Conservation (phyloP, 2,888 invertebrate species). For the Ectobius pallidus region DNA sequence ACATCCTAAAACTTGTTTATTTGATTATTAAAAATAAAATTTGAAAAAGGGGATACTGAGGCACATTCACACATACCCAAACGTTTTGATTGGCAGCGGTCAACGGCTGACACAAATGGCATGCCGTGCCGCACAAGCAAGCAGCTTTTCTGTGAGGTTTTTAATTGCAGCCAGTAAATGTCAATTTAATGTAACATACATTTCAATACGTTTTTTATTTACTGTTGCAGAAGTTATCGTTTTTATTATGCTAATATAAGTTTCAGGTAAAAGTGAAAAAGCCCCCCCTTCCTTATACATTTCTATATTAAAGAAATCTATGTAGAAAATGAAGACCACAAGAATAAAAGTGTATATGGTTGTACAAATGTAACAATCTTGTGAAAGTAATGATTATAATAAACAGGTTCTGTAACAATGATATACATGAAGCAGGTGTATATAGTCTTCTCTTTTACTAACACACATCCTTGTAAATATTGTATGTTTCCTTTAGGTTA, state of each 20-base stretch:
- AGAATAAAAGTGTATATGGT: conserved; percentile 56
- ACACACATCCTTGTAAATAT: too few relatives aligned
- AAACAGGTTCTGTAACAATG: conserved; percentile 43
- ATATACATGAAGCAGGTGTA: conserved; percentile 16
- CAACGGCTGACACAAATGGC: too few relatives aligned
- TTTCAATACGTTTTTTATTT: background rate
- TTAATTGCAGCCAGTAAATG: conserved; percentile 1
- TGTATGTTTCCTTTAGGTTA: too few relatives aligned
- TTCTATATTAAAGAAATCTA: conserved; percentile 34
- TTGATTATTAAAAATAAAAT: background rate
- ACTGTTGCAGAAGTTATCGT: background rate
- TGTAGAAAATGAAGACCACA: conserved; percentile 38
- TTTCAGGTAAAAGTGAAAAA: background rate
- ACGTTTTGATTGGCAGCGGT: background rate
- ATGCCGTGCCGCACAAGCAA: conserved; percentile 10
- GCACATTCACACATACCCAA: conserved; percentile 19
- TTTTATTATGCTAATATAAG: background rate
- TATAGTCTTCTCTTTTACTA: background rate
- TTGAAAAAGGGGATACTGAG: background rate
- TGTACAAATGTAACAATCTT: conserved; percentile 61
- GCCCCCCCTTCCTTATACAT: conserved; percentile 23
- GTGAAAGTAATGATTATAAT: conserved; percentile 49
- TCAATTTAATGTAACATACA: background rate
- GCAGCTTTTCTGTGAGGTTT: conserved; percentile 27
- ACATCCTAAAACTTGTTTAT: background rate